Evolutionary conservation across 1,140 invertebrate genomes (phyloP), one percentile per base, ranked within the genome.

Genomic region (Leptoteleia sp.): DNA sequence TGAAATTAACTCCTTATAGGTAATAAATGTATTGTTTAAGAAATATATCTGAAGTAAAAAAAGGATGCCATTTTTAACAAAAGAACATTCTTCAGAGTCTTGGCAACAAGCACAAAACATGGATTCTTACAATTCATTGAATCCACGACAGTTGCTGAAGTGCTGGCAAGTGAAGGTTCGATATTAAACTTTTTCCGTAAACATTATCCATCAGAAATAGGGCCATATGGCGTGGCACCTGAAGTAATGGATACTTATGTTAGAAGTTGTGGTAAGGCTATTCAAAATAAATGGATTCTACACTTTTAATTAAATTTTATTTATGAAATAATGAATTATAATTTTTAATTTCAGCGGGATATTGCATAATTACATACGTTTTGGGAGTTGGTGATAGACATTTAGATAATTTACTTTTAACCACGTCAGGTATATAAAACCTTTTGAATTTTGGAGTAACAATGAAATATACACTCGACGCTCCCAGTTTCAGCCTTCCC

Each of bases 231-330:
- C 8, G 97, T 99, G 50, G 91, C 94, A 16, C 90, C 96, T 0
- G 97, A 99, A 83, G 95, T 98, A 3, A 98, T 99, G 95, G 98
- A 99, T 85, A 98, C 96, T 8, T 99, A 99, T 87, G 94, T 99
- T 12, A 93, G 96, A 83, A 98, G 97, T 83, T 99, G 98, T 91
- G 97, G 93, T 93, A 89, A 84, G 87, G 17, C n/a, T n/a, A n/a
- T n/a, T n/a, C n/a, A n/a, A n/a, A n/a, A n/a, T n/a, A n/a, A n/a
- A n/a, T n/a, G n/a, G n/a, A n/a, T n/a, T n/a, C n/a, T n/a, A n/a
- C n/a, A n/a, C n/a, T n/a, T n/a, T n/a, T n/a, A n/a, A n/a, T n/a
- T n/a, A n/a, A n/a, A n/a, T n/a, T n/a, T n/a, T n/a, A n/a, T n/a
- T n/a, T n/a, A n/a, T n/a, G n/a, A n/a, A n/a, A n/a, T n/a, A n/a